Conservation (phyloP, 64 coral and sea anemone genomes). For the Pachyseris speciosa region DNA sequence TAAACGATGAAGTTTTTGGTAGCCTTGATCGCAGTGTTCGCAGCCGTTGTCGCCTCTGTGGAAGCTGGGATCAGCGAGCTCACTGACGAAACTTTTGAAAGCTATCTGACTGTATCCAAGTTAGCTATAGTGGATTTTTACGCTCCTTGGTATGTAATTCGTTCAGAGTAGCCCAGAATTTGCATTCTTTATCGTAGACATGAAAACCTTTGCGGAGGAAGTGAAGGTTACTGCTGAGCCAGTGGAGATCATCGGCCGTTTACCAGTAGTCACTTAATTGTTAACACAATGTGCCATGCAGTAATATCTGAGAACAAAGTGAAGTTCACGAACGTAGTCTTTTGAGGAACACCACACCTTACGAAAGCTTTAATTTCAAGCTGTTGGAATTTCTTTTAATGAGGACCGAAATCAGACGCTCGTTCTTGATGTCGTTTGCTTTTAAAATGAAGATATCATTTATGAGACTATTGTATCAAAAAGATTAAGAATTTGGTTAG, state of each 20-base stretch:
- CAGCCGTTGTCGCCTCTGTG: not conserved
- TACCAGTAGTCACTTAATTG: no score
- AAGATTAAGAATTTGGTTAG: no score
- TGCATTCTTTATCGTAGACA: not conserved
- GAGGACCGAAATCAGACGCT: no score
- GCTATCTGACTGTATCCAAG: not conserved
- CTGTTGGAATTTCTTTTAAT: no score
- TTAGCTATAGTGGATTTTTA: conserved; percentile 26
- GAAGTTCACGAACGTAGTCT: no score
- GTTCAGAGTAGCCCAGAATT: not conserved
- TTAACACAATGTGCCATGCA: no score
- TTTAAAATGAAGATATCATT: no score
- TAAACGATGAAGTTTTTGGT: conserved; percentile 5
- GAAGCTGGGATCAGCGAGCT: not conserved
- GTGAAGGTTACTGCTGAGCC: not conserved
- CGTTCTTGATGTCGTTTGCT: no score
- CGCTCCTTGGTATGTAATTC: conserved; percentile 15
- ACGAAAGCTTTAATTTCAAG: no score
- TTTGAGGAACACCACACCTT: no score
- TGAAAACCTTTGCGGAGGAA: not conserved
- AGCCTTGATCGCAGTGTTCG: not conserved
- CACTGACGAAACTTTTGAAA: conserved; percentile 6
- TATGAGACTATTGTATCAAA: no score
- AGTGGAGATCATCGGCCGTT: not conserved
- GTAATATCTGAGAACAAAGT: no score